Evolutionary conservation across 2,888 invertebrate genomes (phyloP).

Genomic region (Eilema sororculum): DNA sequence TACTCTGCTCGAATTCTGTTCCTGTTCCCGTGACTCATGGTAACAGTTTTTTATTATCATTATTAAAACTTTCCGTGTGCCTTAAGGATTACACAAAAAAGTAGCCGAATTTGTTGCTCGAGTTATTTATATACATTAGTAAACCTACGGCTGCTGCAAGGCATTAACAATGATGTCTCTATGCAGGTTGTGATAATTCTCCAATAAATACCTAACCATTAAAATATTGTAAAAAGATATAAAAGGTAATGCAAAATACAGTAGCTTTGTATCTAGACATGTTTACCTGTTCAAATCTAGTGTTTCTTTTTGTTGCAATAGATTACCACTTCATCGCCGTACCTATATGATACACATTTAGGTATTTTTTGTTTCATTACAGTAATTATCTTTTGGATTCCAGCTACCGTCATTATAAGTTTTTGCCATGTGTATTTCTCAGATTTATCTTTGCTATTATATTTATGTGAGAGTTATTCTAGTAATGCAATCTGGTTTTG

Average conservation of each 20-base stretch:
- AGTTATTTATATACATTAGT: neutral
- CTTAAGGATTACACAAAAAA: too few species aligned
- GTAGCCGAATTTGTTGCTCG: too few species aligned
- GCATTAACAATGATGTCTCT: neutral
- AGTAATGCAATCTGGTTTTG: neutral
- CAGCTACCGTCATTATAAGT: constrained; percentile 16
- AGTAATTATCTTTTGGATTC: constrained; percentile 22
- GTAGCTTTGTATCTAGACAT: constrained; percentile 3
- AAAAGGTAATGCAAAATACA: constrained; percentile 6
- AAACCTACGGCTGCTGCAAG: neutral
- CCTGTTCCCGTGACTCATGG: too few species aligned
- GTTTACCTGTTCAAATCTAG: neutral
- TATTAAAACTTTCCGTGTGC: too few species aligned
- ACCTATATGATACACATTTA: constrained; percentile 11
- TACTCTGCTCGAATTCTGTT: too few species aligned
- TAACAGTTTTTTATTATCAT: too few species aligned
- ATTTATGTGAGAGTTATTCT: neutral
- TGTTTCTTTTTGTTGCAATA: constrained; percentile 11
- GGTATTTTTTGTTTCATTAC: constrained; percentile 14
- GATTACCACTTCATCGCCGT: constrained; percentile 13
- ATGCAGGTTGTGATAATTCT: neutral
- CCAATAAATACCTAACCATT: neutral
- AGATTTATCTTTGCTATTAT: constrained; percentile 5
- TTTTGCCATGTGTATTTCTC: constrained; percentile 14
- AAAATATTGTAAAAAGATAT: neutral